Evolutionary conservation across 2,113 vertebrate genomes (phyloP), one percentile per base, ranked within the genome.

Genomic region (Brevimyrus niger): DNA sequence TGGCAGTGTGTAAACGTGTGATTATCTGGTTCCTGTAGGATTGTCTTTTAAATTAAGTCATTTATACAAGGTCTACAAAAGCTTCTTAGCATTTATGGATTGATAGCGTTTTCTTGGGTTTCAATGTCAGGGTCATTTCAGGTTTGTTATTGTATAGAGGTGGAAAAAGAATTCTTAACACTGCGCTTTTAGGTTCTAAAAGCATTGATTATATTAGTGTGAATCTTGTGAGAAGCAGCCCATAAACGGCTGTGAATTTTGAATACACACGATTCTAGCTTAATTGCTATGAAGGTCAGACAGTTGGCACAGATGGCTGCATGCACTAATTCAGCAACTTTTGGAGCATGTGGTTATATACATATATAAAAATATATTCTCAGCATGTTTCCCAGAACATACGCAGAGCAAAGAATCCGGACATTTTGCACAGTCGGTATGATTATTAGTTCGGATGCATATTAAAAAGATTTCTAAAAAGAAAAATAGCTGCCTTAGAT

Each of bases 251-350:
- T 50, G 47, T 84, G 44, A 47, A 84, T 84, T 47, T n/a, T 47
- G 80, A 84, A 61, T 53, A 46, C 42, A 85, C 51, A 44, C 19
- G 53, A 89, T 23, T 17, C 88, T 91, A 93, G 76, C 92, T 91
- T 92, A 88, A 92, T 92, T 86, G 38, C 89, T 90, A 61, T 93
- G 93, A 95, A 95, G 95, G 94, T 96, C 93, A 94, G 91, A 69
- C 88, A 89, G 90, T 92, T 88, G 86, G 92, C 92, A 92, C 94
- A 95, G 92, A 94, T 94, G 94, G 94, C 92, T 90, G 93, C 94
- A 95, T 93, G 90, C 91, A 93, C 92, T 87, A 95, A 94, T 93
- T 95, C 94, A 95, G 93, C 94, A 94, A 92, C 92, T 95, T 94
- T 92, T 91, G 53, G 83, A 92, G 93, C 92, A 88, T 91, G 92